Base-by-base conservation (phyloP, 2,113 vertebrate species). In the Megalops atlanticus region DNA sequence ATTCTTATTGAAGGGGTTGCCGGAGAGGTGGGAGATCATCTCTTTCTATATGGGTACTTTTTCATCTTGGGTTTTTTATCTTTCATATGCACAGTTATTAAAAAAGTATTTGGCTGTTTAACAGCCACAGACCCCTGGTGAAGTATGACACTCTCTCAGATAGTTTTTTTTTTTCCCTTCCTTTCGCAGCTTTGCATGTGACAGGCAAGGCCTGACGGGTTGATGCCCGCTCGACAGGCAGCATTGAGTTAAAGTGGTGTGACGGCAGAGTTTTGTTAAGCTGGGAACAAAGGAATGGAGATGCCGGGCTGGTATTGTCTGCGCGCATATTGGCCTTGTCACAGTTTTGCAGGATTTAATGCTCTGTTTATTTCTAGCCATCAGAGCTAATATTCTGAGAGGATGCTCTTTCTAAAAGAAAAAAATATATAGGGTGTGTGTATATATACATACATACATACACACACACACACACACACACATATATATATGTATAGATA, bases 351-450 rank as follows among this genome's bases (percentile, higher is more conserved):
- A 94, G 95, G 96, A 97, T 97, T 97, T 96, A 97, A 97, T 97
- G 94, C 96, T 96, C 96, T 96, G 96, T 97, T 97, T 97, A 96
- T 95, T 96, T 95, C 93, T 95, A 94, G 93, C 95, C 95, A 95
- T 95, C 94, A 94, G 95, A 94, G 91, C 94, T 96, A 94, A 95
- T 95, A 94, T 93, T 95, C 91, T 87, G 85, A 94, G 93, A 92
- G 94, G 90, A 94, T 91, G 92, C 92, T 92, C 89, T 91, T 93
- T 88, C 89, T 38, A 77, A 47, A 77, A 58, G 7, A 58, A 47
- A 52, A 47, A 52, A 47, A 54, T n/a, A n/a, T n/a, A n/a, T n/a
- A n/a, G n/a, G n/a, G n/a, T n/a, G n/a, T n/a, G n/a, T n/a, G 52
- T 52, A 35, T 40, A 47, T 39, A 49, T 49, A n/a, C n/a, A n/a